phyloP scores from a whole-genome alignment of 2,113 vertebrate genomes.

The Pelusios castaneus region DNA sequence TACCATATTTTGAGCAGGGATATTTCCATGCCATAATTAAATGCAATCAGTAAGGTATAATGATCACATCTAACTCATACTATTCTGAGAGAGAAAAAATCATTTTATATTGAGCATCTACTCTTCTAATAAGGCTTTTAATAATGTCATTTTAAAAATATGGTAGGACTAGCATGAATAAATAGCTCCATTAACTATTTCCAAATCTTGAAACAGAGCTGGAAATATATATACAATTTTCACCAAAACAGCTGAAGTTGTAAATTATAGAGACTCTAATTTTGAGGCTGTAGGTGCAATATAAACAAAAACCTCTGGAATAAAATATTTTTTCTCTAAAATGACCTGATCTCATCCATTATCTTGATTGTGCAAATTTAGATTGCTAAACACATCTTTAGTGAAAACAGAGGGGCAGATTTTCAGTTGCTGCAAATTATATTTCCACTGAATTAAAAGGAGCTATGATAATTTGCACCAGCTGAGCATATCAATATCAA shows the following conservation, averaged over 20 bases:
- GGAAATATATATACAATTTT: neutral
- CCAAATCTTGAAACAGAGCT: neutral
- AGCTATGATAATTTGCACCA: neutral
- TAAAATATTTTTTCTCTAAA: neutral
- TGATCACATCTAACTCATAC: neutral
- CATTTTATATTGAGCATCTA: neutral
- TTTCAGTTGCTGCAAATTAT: neutral
- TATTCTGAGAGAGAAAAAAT: neutral
- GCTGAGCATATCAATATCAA: neutral
- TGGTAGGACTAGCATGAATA: neutral
- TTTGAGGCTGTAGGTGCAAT: neutral
- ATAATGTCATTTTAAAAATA: neutral
- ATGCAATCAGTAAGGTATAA: neutral
- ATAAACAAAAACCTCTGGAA: neutral
- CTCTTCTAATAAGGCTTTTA: neutral
- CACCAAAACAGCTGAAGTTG: neutral
- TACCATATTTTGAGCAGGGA: neutral
- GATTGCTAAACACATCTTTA: neutral
- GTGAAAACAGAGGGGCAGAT: neutral
- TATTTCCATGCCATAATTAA: neutral
- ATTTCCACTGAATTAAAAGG: neutral
- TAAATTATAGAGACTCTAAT: neutral
- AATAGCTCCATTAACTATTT: neutral
- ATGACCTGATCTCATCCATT: accelerated
- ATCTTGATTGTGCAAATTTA: neutral